Base-by-base conservation (phyloP, 2,797 vertebrate genomes). In the Chromobotia macracanthus region DNA sequence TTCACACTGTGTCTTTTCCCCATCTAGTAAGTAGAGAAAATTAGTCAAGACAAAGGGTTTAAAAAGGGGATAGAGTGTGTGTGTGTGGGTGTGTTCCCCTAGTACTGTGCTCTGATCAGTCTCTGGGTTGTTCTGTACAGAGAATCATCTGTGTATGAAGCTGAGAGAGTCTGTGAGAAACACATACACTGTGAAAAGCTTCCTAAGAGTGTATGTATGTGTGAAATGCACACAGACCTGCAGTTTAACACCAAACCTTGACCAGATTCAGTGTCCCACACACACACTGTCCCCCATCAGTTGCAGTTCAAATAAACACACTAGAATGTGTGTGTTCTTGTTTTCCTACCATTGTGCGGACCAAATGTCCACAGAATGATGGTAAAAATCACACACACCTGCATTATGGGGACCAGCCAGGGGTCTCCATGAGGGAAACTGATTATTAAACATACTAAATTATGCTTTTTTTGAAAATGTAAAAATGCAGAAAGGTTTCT, bases 301-400 rank as follows among this genome's bases (percentile, higher is more conserved):
- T 89, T 90, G 87, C 89, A 90, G 90, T 92, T 92, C 86, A 94
- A 94, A 93, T 92, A 93, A 91, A 92, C 91, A 92, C 48, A 48
- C 48, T 83, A 65, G 51, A 84, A 87, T 84, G 79, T 80, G 16
- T 11, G 81, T 76, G 82, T n/a, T n/a, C n/a, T n/a, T n/a, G n/a
- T n/a, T n/a, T n/a, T n/a, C n/a, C n/a, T n/a, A n/a, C n/a, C n/a
- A n/a, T n/a, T n/a, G n/a, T n/a, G n/a, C n/a, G n/a, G n/a, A n/a
- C n/a, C n/a, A n/a, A n/a, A n/a, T n/a, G n/a, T n/a, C n/a, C n/a
- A n/a, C n/a, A n/a, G n/a, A n/a, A n/a, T n/a, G n/a, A n/a, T n/a
- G n/a, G n/a, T n/a, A n/a, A n/a, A n/a, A n/a, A n/a, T n/a, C n/a
- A n/a, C n/a, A n/a, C n/a, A n/a, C n/a, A n/a, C n/a, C n/a, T n/a